Percentiles rank a stretch among this genome's conserved stretches.
Conservation (phyloP, 1,140 invertebrate species). For the Cotesia typhae region DNA sequence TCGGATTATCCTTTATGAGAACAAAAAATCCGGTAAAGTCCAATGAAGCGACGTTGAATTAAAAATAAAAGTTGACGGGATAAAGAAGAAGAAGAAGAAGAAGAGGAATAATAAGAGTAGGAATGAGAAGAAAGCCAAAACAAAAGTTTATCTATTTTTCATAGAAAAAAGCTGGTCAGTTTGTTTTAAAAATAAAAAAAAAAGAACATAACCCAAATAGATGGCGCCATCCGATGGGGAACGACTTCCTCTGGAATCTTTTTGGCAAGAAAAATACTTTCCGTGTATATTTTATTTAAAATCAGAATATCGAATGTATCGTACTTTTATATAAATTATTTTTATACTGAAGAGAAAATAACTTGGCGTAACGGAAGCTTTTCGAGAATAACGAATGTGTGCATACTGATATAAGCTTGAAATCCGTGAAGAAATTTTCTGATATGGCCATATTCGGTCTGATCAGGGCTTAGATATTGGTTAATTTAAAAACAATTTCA, state of each 20-base stretch:
- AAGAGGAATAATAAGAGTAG: neutral
- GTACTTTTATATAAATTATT: constrained; percentile 2
- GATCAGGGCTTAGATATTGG: too few species aligned
- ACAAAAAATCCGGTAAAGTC: constrained; percentile 3
- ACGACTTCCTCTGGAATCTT: constrained; percentile 28
- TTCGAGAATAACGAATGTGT: too few species aligned
- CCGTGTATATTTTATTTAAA: neutral
- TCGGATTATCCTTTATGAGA: neutral
- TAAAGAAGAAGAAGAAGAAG: neutral
- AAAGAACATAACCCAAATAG: constrained; percentile 17
- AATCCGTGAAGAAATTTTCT: too few species aligned
- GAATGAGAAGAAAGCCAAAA: constrained; percentile 2
- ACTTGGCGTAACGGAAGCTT: too few species aligned
- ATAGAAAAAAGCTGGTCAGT: constrained; percentile 20
- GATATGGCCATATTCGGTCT: too few species aligned
- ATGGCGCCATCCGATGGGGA: constrained; percentile 25
- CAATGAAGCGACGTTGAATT: neutral
- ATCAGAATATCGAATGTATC: neutral
- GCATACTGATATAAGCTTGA: too few species aligned
- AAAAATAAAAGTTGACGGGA: neutral
- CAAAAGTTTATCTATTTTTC: constrained; percentile 1
- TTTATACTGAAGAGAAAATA: too few species aligned
- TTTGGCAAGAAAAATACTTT: constrained; percentile 15
- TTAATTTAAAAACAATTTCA: too few species aligned
- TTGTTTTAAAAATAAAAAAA: neutral